Evolutionary conservation across 2,113 vertebrate species (phyloP).

Genomic region (Erinaceus europaeus): DNA sequence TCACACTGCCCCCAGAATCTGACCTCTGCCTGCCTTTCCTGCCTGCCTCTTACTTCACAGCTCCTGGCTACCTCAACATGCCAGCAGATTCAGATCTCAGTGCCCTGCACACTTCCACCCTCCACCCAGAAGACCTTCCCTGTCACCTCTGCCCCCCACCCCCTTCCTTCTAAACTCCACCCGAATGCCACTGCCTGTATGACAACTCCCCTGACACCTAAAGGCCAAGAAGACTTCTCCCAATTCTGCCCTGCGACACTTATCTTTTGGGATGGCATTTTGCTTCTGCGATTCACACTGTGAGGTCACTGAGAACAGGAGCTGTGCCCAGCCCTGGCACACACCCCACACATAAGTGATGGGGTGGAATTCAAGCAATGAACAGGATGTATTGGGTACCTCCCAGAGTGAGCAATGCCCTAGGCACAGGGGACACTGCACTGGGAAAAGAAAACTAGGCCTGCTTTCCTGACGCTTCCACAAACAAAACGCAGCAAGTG

Average conservation of each 20-base stretch:
- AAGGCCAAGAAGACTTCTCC: neutral
- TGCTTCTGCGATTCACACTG: neutral
- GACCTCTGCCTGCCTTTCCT: neutral
- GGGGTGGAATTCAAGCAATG: neutral
- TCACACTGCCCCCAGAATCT: neutral
- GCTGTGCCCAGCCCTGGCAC: neutral
- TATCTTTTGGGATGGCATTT: neutral
- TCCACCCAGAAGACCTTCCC: too few relatives aligned
- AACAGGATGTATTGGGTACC: neutral
- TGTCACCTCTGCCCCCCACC: neutral
- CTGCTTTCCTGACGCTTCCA: neutral
- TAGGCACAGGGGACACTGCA: neutral
- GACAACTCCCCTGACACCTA: neutral
- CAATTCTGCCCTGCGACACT: fast-evolving
- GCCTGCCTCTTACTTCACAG: too few relatives aligned
- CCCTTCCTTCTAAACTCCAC: neutral
- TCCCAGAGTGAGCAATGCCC: neutral
- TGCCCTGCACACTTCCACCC: too few relatives aligned
- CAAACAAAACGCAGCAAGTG: neutral
- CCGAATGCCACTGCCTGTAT: neutral
- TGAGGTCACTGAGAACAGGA: neutral
- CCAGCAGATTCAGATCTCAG: too few relatives aligned
- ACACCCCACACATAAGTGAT: neutral
- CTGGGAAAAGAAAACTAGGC: neutral
- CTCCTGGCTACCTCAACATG: too few relatives aligned